Conservation (phyloP, 2,888 invertebrate genomes). For the Melipona bicolor region DNA sequence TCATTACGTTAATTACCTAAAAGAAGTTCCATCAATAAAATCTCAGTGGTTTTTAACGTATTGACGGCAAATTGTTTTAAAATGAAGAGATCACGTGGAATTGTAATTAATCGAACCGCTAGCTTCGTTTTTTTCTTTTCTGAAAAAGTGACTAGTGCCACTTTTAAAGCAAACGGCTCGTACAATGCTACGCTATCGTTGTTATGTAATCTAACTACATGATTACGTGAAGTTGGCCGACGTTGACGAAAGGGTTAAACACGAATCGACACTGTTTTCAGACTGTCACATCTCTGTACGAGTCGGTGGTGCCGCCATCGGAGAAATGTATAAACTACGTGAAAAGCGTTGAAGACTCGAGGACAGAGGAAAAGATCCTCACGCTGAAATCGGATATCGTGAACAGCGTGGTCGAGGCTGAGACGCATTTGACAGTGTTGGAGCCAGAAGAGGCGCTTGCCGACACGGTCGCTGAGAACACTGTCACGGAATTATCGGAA, state of each 20-base stretch:
- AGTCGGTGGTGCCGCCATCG: constrained; percentile 77
- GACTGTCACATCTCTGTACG: constrained; percentile 75
- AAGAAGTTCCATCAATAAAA: no score
- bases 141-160: no score
- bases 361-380: constrained; percentile 61
- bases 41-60: no score
- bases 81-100: no score
- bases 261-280: constrained; percentile 23
- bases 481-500: constrained; percentile 54
- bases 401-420: constrained; percentile 56
- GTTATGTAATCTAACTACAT: not conserved
- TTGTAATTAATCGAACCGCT: no score
- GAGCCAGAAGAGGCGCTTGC: constrained; percentile 58
- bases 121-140: no score
- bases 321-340: constrained; percentile 82
- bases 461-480: constrained; percentile 56
- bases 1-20: no score
- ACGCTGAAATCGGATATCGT: constrained; percentile 67
- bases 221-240: not conserved
- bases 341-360: constrained; percentile 77
- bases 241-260: constrained; percentile 2
- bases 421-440: constrained; percentile 57
- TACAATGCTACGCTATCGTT: not conserved
- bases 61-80: no score
- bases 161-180: not conserved